A percentile compares a stretch with the other conserved stretches of the same genome.
Conservation (phyloP, 1,140 invertebrate species). For the Zaprionus ornatus region DNA sequence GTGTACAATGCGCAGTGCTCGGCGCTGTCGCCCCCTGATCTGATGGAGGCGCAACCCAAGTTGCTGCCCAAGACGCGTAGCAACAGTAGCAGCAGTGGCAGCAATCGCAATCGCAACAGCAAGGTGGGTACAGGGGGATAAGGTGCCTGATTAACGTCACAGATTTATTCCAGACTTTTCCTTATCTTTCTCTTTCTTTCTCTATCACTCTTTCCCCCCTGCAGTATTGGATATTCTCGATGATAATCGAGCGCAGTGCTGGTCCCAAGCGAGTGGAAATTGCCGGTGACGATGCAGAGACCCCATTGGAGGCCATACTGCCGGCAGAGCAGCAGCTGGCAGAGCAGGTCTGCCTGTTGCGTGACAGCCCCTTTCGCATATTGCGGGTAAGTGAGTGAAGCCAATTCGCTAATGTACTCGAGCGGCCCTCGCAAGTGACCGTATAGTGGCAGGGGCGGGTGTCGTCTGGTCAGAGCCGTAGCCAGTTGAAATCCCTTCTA, state of each 20-base stretch:
- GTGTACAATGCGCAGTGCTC: conserved; percentile 63
- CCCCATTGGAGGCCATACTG: conserved; percentile 84
- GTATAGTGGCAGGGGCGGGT: background rate
- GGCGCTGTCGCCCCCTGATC: conserved; percentile 55
- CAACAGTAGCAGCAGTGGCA: conserved; percentile 50
- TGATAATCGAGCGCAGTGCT: conserved; percentile 76
- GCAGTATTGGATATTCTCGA: conserved; percentile 81
- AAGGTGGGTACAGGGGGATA: conserved; percentile 51
- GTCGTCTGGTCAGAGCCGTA: background rate
- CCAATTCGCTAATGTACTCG: conserved; percentile 61
- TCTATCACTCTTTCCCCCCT: background rate
- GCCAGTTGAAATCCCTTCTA: background rate
- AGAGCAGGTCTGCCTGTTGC: conserved; percentile 86
- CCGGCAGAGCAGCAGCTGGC: conserved; percentile 61
- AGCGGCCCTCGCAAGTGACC: background rate
- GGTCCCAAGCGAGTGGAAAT: conserved; percentile 69
- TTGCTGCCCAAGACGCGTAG: conserved; percentile 51
- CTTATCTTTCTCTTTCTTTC: too few species aligned
- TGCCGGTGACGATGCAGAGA: conserved; percentile 78
- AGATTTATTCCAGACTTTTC: background rate
- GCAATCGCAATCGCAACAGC: conserved; percentile 46
- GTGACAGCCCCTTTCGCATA: conserved; percentile 88
- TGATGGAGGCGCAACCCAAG: conserved; percentile 74
- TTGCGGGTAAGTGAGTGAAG: conserved; percentile 85
- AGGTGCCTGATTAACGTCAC: background rate